A percentile compares a stretch with the other conserved stretches of the same genome.
Conservation (phyloP, 2,113 vertebrate genomes). For the Myiozetetes cayanensis region DNA sequence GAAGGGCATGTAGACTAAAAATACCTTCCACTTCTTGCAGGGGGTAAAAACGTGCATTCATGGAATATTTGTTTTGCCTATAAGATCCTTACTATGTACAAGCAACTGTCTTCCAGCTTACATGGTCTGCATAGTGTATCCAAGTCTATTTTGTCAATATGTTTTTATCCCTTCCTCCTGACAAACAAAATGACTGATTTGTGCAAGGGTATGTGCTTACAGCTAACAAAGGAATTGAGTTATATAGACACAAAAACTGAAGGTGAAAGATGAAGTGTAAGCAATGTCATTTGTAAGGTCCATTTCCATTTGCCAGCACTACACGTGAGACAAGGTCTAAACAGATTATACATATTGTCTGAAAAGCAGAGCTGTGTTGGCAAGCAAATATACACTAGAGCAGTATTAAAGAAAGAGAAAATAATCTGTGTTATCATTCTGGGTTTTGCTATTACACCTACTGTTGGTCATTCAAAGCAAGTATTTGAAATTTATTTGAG, state of each 20-base stretch:
- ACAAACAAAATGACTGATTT: background rate
- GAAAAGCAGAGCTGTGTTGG: background rate
- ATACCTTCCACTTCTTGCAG: background rate
- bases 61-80: background rate
- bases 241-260: background rate
- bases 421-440: background rate
- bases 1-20: background rate
- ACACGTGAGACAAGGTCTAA: background rate
- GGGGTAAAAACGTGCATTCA: background rate
- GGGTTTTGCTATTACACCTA: background rate
- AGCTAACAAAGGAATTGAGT: background rate
- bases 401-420: background rate
- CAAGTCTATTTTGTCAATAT: background rate
- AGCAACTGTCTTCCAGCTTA: background rate
- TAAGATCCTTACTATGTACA: rapidly evolving
- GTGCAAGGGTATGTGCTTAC: background rate
- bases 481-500: background rate
- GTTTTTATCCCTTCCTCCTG: background rate
- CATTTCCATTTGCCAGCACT: background rate
- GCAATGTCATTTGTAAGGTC: background rate
- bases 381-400: background rate
- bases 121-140: background rate
- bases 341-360: background rate
- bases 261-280: background rate
- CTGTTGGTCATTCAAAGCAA: background rate